Base-by-base conservation (phyloP, 1,140 invertebrate species). In the Dendrolimus kikuchii region DNA sequence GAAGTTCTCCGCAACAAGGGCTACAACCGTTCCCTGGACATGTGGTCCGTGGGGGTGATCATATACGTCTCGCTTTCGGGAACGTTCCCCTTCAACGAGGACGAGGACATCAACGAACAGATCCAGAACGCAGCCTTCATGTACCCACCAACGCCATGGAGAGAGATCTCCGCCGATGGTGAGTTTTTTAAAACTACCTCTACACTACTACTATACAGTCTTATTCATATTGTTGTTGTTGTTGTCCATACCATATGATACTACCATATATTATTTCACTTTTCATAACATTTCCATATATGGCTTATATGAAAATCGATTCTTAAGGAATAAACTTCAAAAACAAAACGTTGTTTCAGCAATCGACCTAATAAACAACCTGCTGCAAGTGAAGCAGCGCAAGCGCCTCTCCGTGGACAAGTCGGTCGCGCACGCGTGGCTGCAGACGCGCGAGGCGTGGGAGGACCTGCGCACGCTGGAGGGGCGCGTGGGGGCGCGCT, bases 21-120 rank as follows among this genome's bases (percentile, higher is more conserved):
- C 7, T 99, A 99, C 88, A 99, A 99, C 88, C 90, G 98, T 23
- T 99, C 97, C 0, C 88, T 99, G 63, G 98, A 99, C 88, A 99
- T 99, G 98, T 99, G 98, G 98, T 98, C 96, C 70, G 97, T 99
- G 49, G 98, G 98, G 36, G 98, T 99, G 0, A 99, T 99, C 64
- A 93, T 99, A 49, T 99, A 99, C 82, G 98, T 95, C 10, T 98
- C 96, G 64, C 88, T 99, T 40, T 98, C 95, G 71, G 98, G 98
- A 53, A 99, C 98, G 0, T 99, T 99, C 89, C 98, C 98, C 40
- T 99, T 99, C 85, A 99, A 99, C 83, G 98, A 99, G 88, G 98
- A 99, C 88, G 98, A 99, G 89, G 98, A 99, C 84, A 99, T 99
- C 59, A 96, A 98, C 86, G 98, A 99, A 87, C 98, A 99, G 88